phyloP scores from a whole-genome alignment of 2,888 invertebrate genomes.

The Melolontha melolontha region DNA sequence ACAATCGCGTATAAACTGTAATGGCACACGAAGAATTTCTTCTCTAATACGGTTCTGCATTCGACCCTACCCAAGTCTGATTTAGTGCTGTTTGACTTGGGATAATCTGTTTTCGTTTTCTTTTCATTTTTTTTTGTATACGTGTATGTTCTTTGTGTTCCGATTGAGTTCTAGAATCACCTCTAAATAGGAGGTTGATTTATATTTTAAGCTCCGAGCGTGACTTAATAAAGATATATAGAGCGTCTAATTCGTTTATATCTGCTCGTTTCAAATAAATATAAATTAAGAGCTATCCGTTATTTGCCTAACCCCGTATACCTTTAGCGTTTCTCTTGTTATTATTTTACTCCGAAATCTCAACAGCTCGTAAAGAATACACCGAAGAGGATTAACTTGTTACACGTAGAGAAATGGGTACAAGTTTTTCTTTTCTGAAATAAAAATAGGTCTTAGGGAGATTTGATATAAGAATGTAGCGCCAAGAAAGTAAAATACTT shows the following conservation, averaged over 20 bases:
- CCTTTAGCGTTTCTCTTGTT: not conserved
- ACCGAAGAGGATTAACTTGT: slow-evolving; percentile 27
- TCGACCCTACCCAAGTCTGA: slow-evolving; percentile 44
- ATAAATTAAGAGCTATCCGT: slow-evolving; percentile 41
- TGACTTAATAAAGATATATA: slow-evolving; percentile 53
- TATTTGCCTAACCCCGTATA: slow-evolving; percentile 37
- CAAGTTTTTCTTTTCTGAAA: too few relatives aligned
- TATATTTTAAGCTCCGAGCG: slow-evolving; percentile 49
- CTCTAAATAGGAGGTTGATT: slow-evolving; percentile 53
- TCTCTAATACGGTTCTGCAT: slow-evolving; percentile 27
- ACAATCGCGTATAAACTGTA: too few relatives aligned
- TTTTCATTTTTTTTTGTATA: too few relatives aligned
- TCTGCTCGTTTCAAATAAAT: slow-evolving; percentile 36
- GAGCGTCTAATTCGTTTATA: slow-evolving; percentile 42
- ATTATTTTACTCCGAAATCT: slow-evolving; percentile 31
- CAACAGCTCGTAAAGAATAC: slow-evolving; percentile 28
- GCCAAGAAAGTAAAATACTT: too few relatives aligned
- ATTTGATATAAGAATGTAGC: too few relatives aligned
- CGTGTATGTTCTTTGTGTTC: not conserved
- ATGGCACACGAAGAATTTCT: too few relatives aligned
- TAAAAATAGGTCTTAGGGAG: too few relatives aligned
- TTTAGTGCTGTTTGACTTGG: slow-evolving; percentile 56
- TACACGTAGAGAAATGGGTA: not conserved
- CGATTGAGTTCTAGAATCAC: slow-evolving; percentile 47
- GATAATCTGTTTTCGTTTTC: slow-evolving; percentile 57